These are phyloP conservation scores for Theonella swinhoei DNA, from an alignment of 37 sponge, comb jelly and placozoan species.

Conservation along the genomic window DNA sequence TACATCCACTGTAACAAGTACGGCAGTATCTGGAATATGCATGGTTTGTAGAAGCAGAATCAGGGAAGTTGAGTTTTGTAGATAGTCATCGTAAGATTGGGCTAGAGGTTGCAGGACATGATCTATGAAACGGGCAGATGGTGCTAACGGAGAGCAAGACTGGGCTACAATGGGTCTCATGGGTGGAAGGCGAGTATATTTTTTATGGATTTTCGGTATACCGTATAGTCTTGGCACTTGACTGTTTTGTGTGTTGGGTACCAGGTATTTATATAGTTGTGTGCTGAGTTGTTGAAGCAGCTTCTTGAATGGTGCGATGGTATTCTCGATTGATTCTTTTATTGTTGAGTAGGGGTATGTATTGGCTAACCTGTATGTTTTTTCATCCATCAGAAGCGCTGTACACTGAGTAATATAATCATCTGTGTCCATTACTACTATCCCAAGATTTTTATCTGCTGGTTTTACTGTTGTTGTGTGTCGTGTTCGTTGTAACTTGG, in stretches of 20 bases:
- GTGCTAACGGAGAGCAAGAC: constrained; percentile 5
- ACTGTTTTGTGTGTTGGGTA: background rate
- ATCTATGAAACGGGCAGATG: constrained; percentile 22
- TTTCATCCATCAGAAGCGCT: background rate
- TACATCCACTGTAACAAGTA: constrained; percentile 42
- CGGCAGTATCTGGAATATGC: constrained; percentile 13
- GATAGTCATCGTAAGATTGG: constrained; percentile 20
- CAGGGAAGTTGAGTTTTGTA: constrained; percentile 31
- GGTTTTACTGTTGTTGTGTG: constrained; percentile 1
- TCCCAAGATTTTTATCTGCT: constrained; percentile 10
- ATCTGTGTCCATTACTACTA: constrained; percentile 4
- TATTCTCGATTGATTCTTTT: constrained; percentile 4
- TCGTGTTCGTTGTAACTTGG: background rate
- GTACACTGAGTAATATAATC: background rate
- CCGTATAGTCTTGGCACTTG: constrained; percentile 21
- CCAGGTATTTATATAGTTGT: background rate
- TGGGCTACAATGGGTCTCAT: constrained; percentile 34
- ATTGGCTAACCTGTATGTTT: constrained; percentile 38
- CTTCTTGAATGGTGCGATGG: background rate
- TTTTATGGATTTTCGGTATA: constrained; percentile 35
- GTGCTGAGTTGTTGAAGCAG: background rate
- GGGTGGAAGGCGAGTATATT: constrained; percentile 8
- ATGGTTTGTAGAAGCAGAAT: background rate
- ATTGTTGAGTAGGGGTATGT: constrained; percentile 59
- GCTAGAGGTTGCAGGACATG: constrained; percentile 44